Percentiles rank a stretch among this genome's conserved stretches.
phyloP scores from a whole-genome alignment of 2,888 invertebrate species.

The Limulus polyphemus region DNA sequence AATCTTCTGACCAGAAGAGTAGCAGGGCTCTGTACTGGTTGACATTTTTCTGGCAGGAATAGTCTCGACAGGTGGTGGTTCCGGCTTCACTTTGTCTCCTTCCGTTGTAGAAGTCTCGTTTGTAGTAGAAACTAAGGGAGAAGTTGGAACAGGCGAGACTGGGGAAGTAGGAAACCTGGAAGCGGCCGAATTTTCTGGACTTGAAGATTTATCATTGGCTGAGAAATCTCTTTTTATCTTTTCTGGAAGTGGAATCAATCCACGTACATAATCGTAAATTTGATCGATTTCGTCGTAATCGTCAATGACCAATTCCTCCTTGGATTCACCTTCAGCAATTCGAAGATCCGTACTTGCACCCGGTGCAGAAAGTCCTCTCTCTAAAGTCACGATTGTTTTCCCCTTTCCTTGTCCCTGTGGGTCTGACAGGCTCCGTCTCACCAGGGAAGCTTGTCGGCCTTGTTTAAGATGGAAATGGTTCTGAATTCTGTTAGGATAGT shows the following conservation, averaged over 20 bases:
- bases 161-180: background rate
- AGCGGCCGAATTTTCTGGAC: background rate
- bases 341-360: conserved; percentile 6
- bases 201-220: conserved; percentile 3
- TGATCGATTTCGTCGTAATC: conserved; percentile 86
- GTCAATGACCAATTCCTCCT: conserved; percentile 11
- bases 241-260: conserved; percentile 79
- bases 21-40: conserved; percentile 2
- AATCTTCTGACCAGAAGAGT: conserved; percentile 1
- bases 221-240: conserved; percentile 21
- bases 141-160: background rate
- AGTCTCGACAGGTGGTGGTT: conserved; percentile 82
- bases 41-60: conserved; percentile 50
- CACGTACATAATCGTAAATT: conserved; percentile 88
- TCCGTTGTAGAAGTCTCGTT: conserved; percentile 13
- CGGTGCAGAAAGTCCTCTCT: conserved; percentile 15
- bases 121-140: background rate
- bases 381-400: background rate
- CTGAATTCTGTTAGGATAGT: background rate
- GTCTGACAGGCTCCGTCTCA: conserved; percentile 16
- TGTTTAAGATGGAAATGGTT: no score
- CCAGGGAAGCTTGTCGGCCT: conserved; percentile 8
- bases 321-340: background rate
- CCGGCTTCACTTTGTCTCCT: conserved; percentile 50
- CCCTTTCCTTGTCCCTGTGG: conserved; percentile 10